Evolutionary conservation across 1,140 invertebrate species (phyloP), one percentile per base, ranked within the genome.

Genomic region (Heliothis virescens): DNA sequence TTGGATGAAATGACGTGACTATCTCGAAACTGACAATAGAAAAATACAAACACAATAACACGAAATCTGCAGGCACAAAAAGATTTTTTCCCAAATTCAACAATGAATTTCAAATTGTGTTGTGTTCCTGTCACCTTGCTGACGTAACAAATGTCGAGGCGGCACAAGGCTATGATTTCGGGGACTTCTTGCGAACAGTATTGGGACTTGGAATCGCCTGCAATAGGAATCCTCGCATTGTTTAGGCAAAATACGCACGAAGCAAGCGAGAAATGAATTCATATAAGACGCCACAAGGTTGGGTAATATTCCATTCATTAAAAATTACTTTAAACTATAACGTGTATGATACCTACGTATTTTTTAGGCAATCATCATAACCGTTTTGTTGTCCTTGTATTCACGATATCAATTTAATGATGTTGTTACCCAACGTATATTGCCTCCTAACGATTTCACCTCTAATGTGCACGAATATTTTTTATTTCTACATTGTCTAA

Each of bases 161-260:
- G 18, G 88, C 93, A 0, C 86, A 89, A 16, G 91, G 91, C 15
- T 97, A 97, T 91, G 97, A 97, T 92, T 97, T 97, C 87, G 97
- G 97, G 1, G 97, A 97, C 92, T 97, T 96, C 62, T 91, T 97
- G 79, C 97, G 97, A 2, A 95, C 97, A 52, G 95, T 97, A 69
- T 85, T 98, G 9, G 97, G 97, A 50, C 90, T 97, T 15, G 93
- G 96, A 12, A 96, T 97, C 26, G 96, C 96, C n/a, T 57, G 95
- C 96, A 52, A 86, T 97, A 48, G 96, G 96, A 84, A 96, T 97
- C 75, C 96, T 97, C 82, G 97, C 97, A 2, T n/a, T 97, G 97
- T 92, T 92, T 98, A 82, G 97, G 97, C 15, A 97, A 96, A n/a
- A 85, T 97, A 97, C 85, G 97, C 97, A 3, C 95, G 97, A 84